Evolutionary conservation across 2,113 vertebrate genomes (phyloP).

Genomic region (Arothron firmamentum): DNA sequence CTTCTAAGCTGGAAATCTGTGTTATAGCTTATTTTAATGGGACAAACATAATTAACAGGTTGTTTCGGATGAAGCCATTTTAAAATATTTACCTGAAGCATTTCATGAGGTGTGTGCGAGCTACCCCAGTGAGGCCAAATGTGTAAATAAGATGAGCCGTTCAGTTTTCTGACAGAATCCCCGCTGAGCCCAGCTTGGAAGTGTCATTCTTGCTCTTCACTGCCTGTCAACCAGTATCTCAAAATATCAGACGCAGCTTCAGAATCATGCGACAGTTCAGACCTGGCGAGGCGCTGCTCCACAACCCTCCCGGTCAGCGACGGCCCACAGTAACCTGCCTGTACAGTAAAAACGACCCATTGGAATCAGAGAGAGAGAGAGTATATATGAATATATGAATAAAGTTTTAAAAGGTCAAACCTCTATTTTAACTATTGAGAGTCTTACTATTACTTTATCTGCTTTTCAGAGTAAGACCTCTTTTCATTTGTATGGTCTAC

Average conservation of each 20-base stretch:
- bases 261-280: no score
- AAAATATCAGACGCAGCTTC: not conserved
- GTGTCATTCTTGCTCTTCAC: not conserved
- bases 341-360: constrained; percentile 62
- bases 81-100: constrained; percentile 27
- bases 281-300: not conserved
- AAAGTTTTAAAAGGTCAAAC: constrained; percentile 69
- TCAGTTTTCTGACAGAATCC: constrained; percentile 14
- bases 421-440: constrained; percentile 77
- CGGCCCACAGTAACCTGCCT: constrained; percentile 46
- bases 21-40: constrained; percentile 19
- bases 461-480: constrained; percentile 72
- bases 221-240: constrained; percentile 10
- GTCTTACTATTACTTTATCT: constrained; percentile 66
- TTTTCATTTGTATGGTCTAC: constrained; percentile 65
- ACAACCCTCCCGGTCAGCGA: constrained; percentile 16
- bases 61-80: constrained; percentile 47
- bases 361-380: constrained; percentile 66
- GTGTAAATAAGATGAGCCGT: no score
- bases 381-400: constrained; percentile 77
- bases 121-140: no score
- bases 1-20: constrained; percentile 45
- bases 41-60: constrained; percentile 31
- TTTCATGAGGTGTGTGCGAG: constrained; percentile 3
- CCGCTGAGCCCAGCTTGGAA: constrained; percentile 33